Evolutionary conservation across 1,140 invertebrate species (phyloP), one percentile per base, ranked within the genome.

Genomic region (Hylyphantes graminicola): DNA sequence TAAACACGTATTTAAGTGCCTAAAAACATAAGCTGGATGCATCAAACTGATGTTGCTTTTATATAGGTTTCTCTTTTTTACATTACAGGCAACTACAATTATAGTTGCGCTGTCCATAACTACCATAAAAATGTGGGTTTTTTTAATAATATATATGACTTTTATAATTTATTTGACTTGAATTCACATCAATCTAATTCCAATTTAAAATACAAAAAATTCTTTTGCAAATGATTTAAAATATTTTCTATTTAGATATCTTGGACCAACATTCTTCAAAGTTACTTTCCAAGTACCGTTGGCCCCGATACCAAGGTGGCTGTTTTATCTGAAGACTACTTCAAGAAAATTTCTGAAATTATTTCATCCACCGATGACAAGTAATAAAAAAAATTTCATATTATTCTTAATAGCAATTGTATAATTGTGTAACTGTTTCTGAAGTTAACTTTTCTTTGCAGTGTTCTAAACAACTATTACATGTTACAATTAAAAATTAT

Each of bases 361-460:
- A 91, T 93, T 17, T 91, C 92, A 0, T 89, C 90, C 0, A 92
- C 92, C n/a, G 92, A 93, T 70, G 88, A 89, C 85, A 89, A 88
- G 89, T 92, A 90, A 87, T 51, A 13, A 51, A 12, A 7, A 51
- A 51, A n/a, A 61, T 77, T 51, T 35, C 61, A 6, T 53, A 67
- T 57, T 82, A 68, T 77, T 59, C 48, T 72, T 8, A 70, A 11
- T 55, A 57, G 65, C 19, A 63, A 74, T 55, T 78, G 74, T 54
- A 78, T 82, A 64, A 68, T 85, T 76, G 68, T 11, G 15, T 57
- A 11, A 63, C 35, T 54, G 54, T 54, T 21, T 19, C 64, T 48
- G 35, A 73, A 55, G 51, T 48, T 80, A 50, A 83, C 73, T 86
- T 61, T 78, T 64, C 87, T 67, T 67, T 88, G 87, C 50, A 92